phyloP scores from a whole-genome alignment of 2,113 vertebrate species.

The Probosciger aterrimus region DNA sequence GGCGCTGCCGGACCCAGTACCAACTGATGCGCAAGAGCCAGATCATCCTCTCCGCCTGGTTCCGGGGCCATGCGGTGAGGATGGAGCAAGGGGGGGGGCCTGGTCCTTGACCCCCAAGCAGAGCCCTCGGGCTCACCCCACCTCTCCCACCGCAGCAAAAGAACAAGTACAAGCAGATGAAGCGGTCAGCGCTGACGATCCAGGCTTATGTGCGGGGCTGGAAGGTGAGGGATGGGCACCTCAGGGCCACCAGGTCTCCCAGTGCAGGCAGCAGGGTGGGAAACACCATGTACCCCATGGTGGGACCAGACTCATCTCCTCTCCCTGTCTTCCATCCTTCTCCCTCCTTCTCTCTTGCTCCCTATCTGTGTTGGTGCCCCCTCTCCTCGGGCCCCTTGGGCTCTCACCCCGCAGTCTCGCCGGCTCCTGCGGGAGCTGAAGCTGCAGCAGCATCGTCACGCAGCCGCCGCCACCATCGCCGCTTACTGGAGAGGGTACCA shows the following conservation, averaged over 20 bases:
- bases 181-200: constrained; percentile 42
- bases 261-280: fast-evolving
- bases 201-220: constrained; percentile 75
- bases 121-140: fast-evolving
- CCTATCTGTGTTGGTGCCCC: background rate
- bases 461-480: constrained; percentile 44
- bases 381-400: background rate
- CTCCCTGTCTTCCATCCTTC: background rate
- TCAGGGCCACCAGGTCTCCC: background rate
- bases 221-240: constrained; percentile 67
- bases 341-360: background rate
- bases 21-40: constrained; percentile 79
- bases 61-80: constrained; percentile 70
- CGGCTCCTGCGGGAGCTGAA: constrained; percentile 54
- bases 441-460: background rate
- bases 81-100: background rate
- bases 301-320: background rate
- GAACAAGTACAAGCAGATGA: constrained; percentile 66
- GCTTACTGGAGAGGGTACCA: constrained; percentile 58
- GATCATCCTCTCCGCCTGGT: constrained; percentile 77
- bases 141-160: constrained; percentile 63
- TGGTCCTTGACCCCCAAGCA: fast-evolving
- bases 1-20: constrained; percentile 70
- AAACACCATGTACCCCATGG: fast-evolving
- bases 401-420: constrained; percentile 32